Evolutionary conservation across 2,888 invertebrate genomes (phyloP).

Genomic region (Cartodere bifasciata): DNA sequence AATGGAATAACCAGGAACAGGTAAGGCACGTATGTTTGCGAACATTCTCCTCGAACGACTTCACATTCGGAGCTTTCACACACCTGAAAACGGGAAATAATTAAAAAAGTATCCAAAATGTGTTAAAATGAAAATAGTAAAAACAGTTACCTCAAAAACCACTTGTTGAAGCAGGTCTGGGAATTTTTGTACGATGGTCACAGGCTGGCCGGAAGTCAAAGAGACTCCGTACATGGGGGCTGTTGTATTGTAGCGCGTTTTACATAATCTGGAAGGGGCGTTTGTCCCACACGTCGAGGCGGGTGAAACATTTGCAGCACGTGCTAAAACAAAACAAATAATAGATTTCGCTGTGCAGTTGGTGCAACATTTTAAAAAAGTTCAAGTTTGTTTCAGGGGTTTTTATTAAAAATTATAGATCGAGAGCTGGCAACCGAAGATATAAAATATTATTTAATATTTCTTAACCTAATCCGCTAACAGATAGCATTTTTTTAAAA

Average conservation of each 20-base stretch:
- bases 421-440: too few relatives aligned
- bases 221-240: conserved; percentile 94
- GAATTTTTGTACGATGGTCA: conserved; percentile 88
- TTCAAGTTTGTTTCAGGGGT: too few relatives aligned
- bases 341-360: not conserved
- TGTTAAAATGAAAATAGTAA: not conserved
- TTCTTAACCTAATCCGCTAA: too few relatives aligned
- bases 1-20: conserved; percentile 81
- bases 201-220: conserved; percentile 81
- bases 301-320: conserved; percentile 31
- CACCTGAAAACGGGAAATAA: conserved; percentile 46
- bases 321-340: conserved; percentile 16
- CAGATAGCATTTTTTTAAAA: too few relatives aligned
- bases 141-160: conserved; percentile 67
- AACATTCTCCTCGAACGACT: conserved; percentile 77
- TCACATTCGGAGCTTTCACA: conserved; percentile 64
- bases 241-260: conserved; percentile 83
- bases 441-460: too few relatives aligned
- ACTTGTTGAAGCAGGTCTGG: conserved; percentile 86
- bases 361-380: too few relatives aligned
- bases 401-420: too few relatives aligned
- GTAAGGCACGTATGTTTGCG: conserved; percentile 86
- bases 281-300: conserved; percentile 36
- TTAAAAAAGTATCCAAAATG: not conserved
- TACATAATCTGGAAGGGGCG: conserved; percentile 66